phyloP scores from a whole-genome alignment of 2,888 invertebrate genomes.

The Dicranocentrus wangi region DNA sequence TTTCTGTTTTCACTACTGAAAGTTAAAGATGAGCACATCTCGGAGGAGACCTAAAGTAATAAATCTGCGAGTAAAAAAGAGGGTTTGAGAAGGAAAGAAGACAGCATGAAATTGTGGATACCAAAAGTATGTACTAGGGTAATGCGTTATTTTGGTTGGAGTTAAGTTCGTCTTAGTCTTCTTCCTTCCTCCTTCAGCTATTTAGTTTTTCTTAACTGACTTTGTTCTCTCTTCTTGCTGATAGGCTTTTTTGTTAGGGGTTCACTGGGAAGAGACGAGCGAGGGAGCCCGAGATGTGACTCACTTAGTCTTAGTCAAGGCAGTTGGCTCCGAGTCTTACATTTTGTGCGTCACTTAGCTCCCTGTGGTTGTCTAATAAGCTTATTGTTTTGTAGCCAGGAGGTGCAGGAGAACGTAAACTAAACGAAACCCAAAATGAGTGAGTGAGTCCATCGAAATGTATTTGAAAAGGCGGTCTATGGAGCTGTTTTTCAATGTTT shows the following conservation, averaged over 20 bases:
- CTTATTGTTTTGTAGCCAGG: constrained; percentile 45
- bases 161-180: background rate
- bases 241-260: constrained; percentile 28
- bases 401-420: background rate
- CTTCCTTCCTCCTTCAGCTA: constrained; percentile 42
- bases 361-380: constrained; percentile 61
- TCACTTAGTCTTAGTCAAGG: constrained; percentile 25
- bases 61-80: constrained; percentile 68
- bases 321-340: constrained; percentile 36
- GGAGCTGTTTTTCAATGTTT: too few relatives aligned
- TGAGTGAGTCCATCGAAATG: too few relatives aligned
- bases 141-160: background rate
- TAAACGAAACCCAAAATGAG: too few relatives aligned
- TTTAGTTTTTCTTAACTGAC: constrained; percentile 48
- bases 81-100: constrained; percentile 67
- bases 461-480: too few relatives aligned
- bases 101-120: constrained; percentile 68
- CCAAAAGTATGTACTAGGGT: constrained; percentile 10
- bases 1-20: constrained; percentile 39
- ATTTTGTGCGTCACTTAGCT: constrained; percentile 46
- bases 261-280: constrained; percentile 9
- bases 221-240: constrained; percentile 28
- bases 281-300: constrained; percentile 5
- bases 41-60: constrained; percentile 67
- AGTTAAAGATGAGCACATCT: constrained; percentile 64